phyloP scores from a whole-genome alignment of 2,113 vertebrate species.

The Chloropsis hardwickii region DNA sequence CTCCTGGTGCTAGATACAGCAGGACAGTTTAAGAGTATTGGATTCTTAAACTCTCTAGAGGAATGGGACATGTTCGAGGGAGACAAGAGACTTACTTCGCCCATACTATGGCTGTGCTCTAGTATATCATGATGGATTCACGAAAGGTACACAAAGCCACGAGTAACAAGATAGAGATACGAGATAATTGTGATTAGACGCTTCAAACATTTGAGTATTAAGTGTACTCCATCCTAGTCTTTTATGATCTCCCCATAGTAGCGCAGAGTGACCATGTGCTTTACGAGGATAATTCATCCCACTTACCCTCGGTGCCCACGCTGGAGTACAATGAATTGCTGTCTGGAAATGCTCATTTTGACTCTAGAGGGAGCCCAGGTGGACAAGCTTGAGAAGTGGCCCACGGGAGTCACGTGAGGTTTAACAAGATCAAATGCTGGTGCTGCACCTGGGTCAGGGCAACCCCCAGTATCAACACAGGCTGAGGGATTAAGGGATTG shows the following conservation, averaged over 20 bases:
- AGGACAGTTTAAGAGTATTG: background rate
- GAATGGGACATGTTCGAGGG: background rate
- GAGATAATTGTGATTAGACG: background rate
- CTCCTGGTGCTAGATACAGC: background rate
- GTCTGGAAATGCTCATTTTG: background rate
- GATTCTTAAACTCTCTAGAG: background rate
- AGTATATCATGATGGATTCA: background rate
- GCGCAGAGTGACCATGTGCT: background rate
- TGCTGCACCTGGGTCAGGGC: background rate
- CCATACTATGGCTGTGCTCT: background rate
- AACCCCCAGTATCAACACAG: background rate
- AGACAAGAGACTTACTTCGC: background rate
- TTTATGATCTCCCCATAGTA: background rate
- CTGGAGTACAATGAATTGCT: background rate
- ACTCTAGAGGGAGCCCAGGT: background rate
- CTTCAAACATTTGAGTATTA: background rate
- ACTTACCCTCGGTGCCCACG: rapidly evolving
- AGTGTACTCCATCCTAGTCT: background rate
- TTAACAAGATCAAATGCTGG: background rate
- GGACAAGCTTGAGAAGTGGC: background rate
- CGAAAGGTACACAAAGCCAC: background rate
- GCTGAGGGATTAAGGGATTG: background rate
- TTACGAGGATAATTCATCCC: background rate
- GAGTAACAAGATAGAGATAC: background rate
- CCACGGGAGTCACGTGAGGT: rapidly evolving